Evolutionary conservation across 2,888 invertebrate genomes (phyloP).

Genomic region (Chloromyia formosa): DNA sequence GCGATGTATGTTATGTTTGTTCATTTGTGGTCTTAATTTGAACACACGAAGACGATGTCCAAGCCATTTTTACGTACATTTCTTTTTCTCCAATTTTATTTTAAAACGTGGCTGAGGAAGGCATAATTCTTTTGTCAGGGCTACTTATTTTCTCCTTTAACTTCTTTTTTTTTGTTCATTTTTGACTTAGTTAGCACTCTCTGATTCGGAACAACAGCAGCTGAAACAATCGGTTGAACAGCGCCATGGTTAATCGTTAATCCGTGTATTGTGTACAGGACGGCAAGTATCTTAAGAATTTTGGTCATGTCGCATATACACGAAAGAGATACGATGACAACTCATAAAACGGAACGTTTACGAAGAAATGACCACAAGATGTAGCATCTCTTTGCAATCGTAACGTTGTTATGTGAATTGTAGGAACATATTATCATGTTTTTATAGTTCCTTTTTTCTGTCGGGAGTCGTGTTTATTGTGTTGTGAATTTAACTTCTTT

Average conservation of each 20-base stretch:
- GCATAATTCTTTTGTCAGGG: not conserved
- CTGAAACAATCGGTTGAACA: not conserved
- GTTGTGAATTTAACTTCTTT: not conserved
- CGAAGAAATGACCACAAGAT: conserved; percentile 42
- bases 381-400: conserved; percentile 18
- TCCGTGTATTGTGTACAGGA: not conserved
- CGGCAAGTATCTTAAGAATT: conserved; percentile 16
- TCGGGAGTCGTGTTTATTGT: not conserved
- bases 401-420: conserved; percentile 24
- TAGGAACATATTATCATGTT: conserved; percentile 17
- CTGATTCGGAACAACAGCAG: not conserved
- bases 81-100: conserved; percentile 11
- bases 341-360: conserved; percentile 44
- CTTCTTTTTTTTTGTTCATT: not conserved
- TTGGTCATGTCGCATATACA: conserved; percentile 24
- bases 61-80: not conserved
- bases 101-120: not conserved
- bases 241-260: not conserved
- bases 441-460: conserved; percentile 15
- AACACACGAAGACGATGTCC: conserved; percentile 31
- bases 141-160: not conserved
- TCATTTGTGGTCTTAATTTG: conserved; percentile 43
- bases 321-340: conserved; percentile 39
- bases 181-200: no score
- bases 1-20: not conserved